Evolutionary conservation across 2,888 invertebrate genomes (phyloP), one percentile per base, ranked within the genome.

Genomic region (Drosophila acutilabella): DNA sequence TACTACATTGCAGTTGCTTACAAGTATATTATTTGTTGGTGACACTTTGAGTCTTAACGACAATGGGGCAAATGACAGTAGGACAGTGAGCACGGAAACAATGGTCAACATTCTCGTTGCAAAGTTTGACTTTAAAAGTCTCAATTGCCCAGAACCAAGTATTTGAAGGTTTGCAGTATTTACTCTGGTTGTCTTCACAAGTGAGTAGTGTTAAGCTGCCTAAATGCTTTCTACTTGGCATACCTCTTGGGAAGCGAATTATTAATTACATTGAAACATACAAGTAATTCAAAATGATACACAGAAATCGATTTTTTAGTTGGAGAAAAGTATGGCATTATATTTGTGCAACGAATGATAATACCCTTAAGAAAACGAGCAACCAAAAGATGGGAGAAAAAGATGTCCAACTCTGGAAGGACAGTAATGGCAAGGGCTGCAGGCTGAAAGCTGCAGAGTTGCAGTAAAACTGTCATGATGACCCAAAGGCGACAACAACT

Each of bases 401-500:
- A 36, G 38, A n/a, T 41, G 30, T 30, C 8, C 30, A 30, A 8
- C 6, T 8, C 6, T 30, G 8, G 2, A 8, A 30, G 30, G 30
- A 30, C 8, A 30, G 30, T 8, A 30, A 30, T 30, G 30, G 30
- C 7, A 30, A 8, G 8, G 7, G 36, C 62, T 66, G 38, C 48
- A 51, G 42, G 61, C 53, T 42, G 61, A 42, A 38, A 40, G 61
- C 18, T 45, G 54, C 60, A 54, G 7, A 36, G 54, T 64, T 75
- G 76, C 79, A 70, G 65, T 62, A 65, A 70, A 70, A 57, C 44
- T 79, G 80, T 80, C 78, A 64, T 64, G 65, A 69, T 80, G 78
- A 80, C 80, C 80, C 45, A 80, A 78, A 78, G 78, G 77, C 78
- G 66, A 77, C 73, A 72, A 71, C 64, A 77, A 70, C 61, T 69